Evolutionary conservation across 2,113 vertebrate genomes (phyloP).

Genomic region (Tauraco erythrolophus): DNA sequence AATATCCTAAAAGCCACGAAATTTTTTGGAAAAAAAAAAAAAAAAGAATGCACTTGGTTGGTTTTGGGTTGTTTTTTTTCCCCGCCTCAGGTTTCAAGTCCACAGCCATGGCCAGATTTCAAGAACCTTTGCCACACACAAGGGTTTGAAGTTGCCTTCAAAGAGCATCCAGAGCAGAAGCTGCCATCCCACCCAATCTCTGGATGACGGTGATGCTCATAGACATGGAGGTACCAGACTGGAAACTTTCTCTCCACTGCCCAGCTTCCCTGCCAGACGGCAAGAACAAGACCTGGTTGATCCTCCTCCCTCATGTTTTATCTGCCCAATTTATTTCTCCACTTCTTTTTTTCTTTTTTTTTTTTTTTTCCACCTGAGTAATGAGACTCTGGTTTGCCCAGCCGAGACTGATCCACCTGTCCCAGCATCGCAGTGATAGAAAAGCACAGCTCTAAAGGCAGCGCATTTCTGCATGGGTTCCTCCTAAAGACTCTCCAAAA

Average conservation of each 20-base stretch:
- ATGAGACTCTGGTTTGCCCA: background rate
- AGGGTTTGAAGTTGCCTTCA: background rate
- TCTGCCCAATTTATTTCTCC: background rate
- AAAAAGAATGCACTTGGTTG: background rate
- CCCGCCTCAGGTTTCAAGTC: background rate
- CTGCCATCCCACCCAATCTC: background rate
- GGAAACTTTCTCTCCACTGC: background rate
- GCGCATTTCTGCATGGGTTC: background rate
- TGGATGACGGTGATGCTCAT: background rate
- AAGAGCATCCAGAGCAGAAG: background rate
- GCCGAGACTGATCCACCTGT: background rate
- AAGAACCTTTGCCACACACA: background rate
- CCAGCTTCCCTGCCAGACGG: background rate
- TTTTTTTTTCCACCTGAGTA: background rate
- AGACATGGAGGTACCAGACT: background rate
- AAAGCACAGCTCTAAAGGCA: background rate
- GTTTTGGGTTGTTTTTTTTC: background rate
- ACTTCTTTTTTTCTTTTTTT: background rate
- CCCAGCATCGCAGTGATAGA: rapidly evolving
- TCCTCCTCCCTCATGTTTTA: background rate
- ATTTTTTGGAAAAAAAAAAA: background rate
- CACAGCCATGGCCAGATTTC: background rate
- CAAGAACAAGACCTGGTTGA: background rate
- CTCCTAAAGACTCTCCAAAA: background rate
- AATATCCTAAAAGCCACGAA: background rate